Percentiles rank a stretch among this genome's conserved stretches.
Conservation (phyloP, 2,888 invertebrate species). For the Zaprionus bogoriensis region DNA sequence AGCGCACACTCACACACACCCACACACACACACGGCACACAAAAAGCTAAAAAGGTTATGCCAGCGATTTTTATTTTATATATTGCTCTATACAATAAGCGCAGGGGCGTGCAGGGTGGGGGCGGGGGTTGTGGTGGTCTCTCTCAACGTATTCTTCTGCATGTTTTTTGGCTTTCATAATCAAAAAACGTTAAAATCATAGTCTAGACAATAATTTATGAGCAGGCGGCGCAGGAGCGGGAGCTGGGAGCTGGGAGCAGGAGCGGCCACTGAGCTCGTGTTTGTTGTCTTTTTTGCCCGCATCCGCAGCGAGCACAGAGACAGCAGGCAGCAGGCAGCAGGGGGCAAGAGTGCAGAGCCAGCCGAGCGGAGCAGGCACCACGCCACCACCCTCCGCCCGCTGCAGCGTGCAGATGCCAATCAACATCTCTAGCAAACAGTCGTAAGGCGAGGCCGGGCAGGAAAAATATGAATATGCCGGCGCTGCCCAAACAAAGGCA, state of each 20-base stretch:
- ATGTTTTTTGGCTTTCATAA: conserved; percentile 73
- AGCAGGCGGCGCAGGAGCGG: too few relatives aligned
- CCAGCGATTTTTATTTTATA: conserved; percentile 72
- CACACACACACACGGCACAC: conserved; percentile 15
- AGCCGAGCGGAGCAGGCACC: conserved; percentile 26
- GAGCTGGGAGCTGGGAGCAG: conserved; percentile 15
- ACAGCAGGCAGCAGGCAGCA: conserved; percentile 35
- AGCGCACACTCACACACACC: conserved; percentile 43
- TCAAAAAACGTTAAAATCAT: conserved; percentile 83
- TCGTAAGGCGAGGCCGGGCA: conserved; percentile 66
- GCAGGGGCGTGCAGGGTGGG: not conserved
- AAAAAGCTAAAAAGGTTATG: conserved; percentile 53
- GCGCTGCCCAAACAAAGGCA: conserved; percentile 11
- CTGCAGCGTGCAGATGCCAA: conserved; percentile 57
- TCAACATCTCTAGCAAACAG: conserved; percentile 75
- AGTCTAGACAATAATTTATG: conserved; percentile 83
- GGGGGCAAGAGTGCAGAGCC: conserved; percentile 10
- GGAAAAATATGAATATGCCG: conserved; percentile 57
- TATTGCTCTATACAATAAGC: conserved; percentile 62
- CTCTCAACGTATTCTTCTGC: conserved; percentile 17
- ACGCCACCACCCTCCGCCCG: not conserved
- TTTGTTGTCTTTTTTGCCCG: conserved; percentile 49
- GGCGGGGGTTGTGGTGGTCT: not conserved
- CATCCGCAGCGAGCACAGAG: conserved; percentile 26
- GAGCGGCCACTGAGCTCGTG: conserved; percentile 18